These are phyloP conservation scores for Rhodeus uyekii DNA, from an alignment of 2,797 vertebrate genomes.

Conservation along the genomic window DNA sequence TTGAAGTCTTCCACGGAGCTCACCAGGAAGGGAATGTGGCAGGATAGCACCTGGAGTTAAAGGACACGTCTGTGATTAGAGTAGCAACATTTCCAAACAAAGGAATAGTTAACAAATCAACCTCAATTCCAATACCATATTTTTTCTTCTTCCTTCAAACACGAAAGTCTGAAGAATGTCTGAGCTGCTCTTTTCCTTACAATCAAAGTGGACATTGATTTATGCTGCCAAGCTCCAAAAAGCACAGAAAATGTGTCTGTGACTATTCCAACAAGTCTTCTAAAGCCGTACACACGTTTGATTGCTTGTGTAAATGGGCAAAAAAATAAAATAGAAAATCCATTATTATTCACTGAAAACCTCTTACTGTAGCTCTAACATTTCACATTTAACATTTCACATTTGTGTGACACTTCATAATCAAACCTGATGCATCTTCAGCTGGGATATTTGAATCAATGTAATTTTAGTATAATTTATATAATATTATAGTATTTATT, in stretches of 20 bases:
- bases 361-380: not conserved
- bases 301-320: not conserved
- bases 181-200: not conserved
- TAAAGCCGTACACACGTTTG: not conserved
- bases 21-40: conserved; percentile 98
- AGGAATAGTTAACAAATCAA: not conserved
- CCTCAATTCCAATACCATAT: not conserved
- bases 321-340: no score
- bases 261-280: not conserved
- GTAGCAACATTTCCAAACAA: not conserved
- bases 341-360: not conserved
- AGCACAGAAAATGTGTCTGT: not conserved
- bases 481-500: not conserved
- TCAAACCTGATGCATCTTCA: not conserved
- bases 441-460: not conserved
- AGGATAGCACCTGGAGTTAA: conserved; percentile 89
- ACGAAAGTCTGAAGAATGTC: not conserved
- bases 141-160: not conserved
- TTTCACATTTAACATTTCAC: not conserved
- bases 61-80: not conserved
- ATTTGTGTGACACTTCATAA: not conserved
- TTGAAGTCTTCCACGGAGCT: conserved; percentile 99
- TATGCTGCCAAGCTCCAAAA: not conserved
- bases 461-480: not conserved
- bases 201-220: not conserved